phyloP scores from a whole-genome alignment of 2,888 invertebrate genomes.

The Nymphalis polychloros region DNA sequence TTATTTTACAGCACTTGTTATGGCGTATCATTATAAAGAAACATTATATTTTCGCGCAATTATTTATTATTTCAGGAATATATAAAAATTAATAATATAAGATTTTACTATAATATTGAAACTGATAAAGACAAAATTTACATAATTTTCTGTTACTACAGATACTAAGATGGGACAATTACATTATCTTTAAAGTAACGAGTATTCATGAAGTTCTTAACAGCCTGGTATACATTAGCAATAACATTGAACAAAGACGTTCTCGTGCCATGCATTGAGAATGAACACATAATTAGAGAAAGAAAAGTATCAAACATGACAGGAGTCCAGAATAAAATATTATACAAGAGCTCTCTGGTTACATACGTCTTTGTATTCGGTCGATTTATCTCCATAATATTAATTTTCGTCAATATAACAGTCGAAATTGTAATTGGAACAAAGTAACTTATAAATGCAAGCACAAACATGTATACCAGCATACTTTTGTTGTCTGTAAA shows the following conservation, averaged over 20 bases:
- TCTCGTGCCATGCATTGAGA: constrained; percentile 59
- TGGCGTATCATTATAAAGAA: too few relatives aligned
- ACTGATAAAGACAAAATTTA: background rate
- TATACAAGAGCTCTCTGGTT: constrained; percentile 67
- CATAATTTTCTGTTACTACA: background rate
- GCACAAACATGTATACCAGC: constrained; percentile 63
- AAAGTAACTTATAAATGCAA: constrained; percentile 66
- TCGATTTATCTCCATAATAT: constrained; percentile 60
- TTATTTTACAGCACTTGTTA: too few relatives aligned
- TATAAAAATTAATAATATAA: too few relatives aligned
- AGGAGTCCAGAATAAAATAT: constrained; percentile 73
- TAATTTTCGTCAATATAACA: constrained; percentile 69
- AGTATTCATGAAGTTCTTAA: constrained; percentile 72
- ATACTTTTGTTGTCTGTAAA: constrained; percentile 65
- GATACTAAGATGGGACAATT: constrained; percentile 56
- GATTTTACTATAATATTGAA: too few relatives aligned
- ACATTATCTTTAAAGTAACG: constrained; percentile 67
- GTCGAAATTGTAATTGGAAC: constrained; percentile 72
- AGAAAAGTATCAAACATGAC: constrained; percentile 73
- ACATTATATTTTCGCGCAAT: too few relatives aligned
- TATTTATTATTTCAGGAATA: too few relatives aligned
- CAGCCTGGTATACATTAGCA: constrained; percentile 73
- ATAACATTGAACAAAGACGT: constrained; percentile 67
- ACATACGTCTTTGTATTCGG: constrained; percentile 61
- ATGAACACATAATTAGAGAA: constrained; percentile 67